Percentiles rank a stretch among this genome's conserved stretches.
Evolutionary conservation across 2,113 vertebrate genomes (phyloP).

Genomic region (Sigmodon hispidus): DNA sequence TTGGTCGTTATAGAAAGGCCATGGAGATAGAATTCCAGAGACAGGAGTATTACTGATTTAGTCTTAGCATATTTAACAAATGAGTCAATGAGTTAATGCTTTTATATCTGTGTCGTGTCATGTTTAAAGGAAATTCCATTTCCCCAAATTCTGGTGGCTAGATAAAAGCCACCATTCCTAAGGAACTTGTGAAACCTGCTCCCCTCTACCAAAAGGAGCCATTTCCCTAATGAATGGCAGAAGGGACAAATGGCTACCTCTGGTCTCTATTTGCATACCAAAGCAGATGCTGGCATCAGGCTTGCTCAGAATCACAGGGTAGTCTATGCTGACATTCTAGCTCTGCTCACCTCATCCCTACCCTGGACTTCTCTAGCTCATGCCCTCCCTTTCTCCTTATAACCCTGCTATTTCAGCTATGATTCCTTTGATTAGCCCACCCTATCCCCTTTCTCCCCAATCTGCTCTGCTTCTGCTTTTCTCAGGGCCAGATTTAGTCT

Average conservation of each 20-base stretch:
- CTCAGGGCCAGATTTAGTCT: neutral
- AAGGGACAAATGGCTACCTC: neutral
- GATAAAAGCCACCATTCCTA: neutral
- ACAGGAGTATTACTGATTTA: neutral
- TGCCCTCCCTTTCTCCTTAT: neutral
- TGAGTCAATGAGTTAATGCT: conserved; percentile 39
- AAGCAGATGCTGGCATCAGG: neutral
- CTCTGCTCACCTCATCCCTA: neutral
- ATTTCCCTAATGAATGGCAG: neutral
- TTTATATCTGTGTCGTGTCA: neutral
- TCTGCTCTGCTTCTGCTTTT: neutral
- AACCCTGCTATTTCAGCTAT: no score
- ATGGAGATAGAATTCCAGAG: conserved; percentile 37
- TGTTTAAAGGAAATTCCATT: neutral
- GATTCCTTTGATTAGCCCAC: neutral
- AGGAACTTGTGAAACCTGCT: neutral
- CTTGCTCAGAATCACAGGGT: neutral
- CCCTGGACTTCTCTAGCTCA: neutral
- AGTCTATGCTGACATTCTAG: neutral
- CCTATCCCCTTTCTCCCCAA: neutral
- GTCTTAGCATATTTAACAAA: conserved; percentile 58
- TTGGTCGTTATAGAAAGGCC: conserved; percentile 19
- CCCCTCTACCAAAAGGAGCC: neutral
- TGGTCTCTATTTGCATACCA: neutral
- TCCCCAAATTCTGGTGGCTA: neutral